Percentiles rank a stretch among this genome's conserved stretches.
Evolutionary conservation across 2,888 invertebrate species (phyloP).

Genomic region (Yponomeuta malinellus): DNA sequence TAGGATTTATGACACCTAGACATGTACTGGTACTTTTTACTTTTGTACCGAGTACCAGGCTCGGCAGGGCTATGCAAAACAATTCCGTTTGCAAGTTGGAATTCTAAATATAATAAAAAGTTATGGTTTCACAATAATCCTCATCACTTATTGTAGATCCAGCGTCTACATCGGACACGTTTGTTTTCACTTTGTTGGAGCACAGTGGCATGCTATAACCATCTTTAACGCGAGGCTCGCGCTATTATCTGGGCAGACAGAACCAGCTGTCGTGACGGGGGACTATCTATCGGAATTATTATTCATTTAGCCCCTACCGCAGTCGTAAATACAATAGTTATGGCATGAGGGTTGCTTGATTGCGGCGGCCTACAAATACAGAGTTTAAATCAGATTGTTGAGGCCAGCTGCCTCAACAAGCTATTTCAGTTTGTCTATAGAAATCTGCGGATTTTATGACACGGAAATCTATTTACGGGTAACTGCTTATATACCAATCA

Average conservation of each 20-base stretch:
- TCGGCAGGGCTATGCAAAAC: neutral
- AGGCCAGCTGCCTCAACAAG: neutral
- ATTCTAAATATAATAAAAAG: neutral
- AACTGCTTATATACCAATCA: neutral
- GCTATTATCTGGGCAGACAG: slow-evolving; percentile 57
- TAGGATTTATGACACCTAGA: neutral
- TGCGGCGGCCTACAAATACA: neutral
- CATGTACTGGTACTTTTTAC: neutral
- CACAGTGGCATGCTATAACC: slow-evolving; percentile 20
- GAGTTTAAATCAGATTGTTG: neutral
- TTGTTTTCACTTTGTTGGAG: slow-evolving; percentile 4
- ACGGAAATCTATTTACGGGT: neutral
- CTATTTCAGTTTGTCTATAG: neutral
- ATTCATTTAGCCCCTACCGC: slow-evolving; percentile 44
- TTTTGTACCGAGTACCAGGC: neutral
- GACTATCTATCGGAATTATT: slow-evolving; percentile 42
- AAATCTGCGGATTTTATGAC: neutral
- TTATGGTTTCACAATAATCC: neutral
- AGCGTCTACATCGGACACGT: neutral
- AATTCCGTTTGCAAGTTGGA: neutral
- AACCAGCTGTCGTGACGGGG: slow-evolving; percentile 43
- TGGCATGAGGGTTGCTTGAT: slow-evolving; percentile 9
- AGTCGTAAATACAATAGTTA: slow-evolving; percentile 26
- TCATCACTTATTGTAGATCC: neutral
- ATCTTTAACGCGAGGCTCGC: slow-evolving; percentile 33